These are phyloP conservation scores for Phyllotreta striolata DNA, from an alignment of 2,888 invertebrate species.

Conservation along the genomic window DNA sequence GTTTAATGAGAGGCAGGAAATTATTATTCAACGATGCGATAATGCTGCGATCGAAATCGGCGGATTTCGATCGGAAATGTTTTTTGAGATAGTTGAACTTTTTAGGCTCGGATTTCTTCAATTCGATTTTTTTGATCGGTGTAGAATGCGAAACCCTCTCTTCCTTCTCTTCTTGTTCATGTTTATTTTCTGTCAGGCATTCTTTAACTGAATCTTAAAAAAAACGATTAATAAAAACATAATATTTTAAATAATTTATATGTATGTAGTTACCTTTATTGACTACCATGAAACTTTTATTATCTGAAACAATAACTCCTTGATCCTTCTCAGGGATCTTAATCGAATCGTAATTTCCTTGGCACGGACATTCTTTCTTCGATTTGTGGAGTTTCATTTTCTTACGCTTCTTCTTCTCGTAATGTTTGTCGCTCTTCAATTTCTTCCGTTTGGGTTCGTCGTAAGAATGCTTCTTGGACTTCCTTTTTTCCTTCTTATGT, in stretches of 20 bases:
- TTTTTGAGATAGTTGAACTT: slow-evolving; percentile 23
- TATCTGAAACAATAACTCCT: slow-evolving; percentile 56
- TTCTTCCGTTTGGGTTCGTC: slow-evolving; percentile 60
- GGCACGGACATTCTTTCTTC: slow-evolving; percentile 49
- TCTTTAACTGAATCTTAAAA: no score
- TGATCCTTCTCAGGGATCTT: slow-evolving; percentile 61
- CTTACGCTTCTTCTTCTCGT: slow-evolving; percentile 48
- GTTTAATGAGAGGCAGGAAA: slow-evolving; percentile 56
- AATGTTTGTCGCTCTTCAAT: slow-evolving; percentile 50
- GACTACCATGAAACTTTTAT: slow-evolving; percentile 51
- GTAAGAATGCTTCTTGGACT: slow-evolving; percentile 54
- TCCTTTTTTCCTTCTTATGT: slow-evolving; percentile 62
- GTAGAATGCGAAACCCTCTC: not conserved
- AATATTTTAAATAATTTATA: not conserved
- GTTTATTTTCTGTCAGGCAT: not conserved
- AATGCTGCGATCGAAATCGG: slow-evolving; percentile 23
- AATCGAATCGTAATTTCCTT: slow-evolving; percentile 53
- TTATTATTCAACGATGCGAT: slow-evolving; percentile 46
- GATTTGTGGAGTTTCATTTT: slow-evolving; percentile 46
- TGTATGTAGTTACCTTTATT: slow-evolving; percentile 10
- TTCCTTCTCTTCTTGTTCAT: not conserved
- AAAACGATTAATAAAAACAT: not conserved
- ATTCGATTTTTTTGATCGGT: not conserved
- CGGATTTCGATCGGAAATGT: slow-evolving; percentile 26
- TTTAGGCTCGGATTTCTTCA: slow-evolving; percentile 6